Evolutionary conservation across 2,888 invertebrate genomes (phyloP), one percentile per base, ranked within the genome.

Genomic region (Phasia obesa): DNA sequence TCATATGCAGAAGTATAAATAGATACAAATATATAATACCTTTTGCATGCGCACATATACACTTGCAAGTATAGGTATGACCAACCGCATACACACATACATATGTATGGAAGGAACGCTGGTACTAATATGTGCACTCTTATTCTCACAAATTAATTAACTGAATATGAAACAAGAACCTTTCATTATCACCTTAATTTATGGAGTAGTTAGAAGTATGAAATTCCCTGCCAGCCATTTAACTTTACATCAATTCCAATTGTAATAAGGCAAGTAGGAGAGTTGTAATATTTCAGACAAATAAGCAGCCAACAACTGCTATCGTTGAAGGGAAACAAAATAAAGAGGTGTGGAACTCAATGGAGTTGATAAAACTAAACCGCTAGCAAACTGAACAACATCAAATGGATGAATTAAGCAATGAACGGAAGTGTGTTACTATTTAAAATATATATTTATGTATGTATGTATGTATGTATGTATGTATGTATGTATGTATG

Each of bases 151-250:
- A 79, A 81, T 83, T 84, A 85, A 84, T 85, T 85, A 85, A 85
- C 78, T 82, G 80, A 81, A 84, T 82, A 82, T 78, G 74, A 76
- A 85, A 74, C 85, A 77, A 85, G 86, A 79, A 85, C 85, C 85
- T 86, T 85, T 85, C 85, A 86, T 86, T 85, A 84, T 80, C 70
- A 83, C 60, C 81, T 77, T 84, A 86, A 84, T 86, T 85, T 85
- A 84, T 86, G 77, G 81, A 85, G 86, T 85, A 84, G 76, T 85
- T 85, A 85, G 84, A 79, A 84, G 85, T 80, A 78, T 86, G 82
- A 81, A 86, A 86, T 86, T 84, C 82, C 82, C 85, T 86, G 78
- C 82, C 82, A 78, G 75, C 84, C 77, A 85, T 84, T 85, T 84
- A 84, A 76, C 84, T 78, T 75, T 74, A 62, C 83, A 78, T 77